Conservation (phyloP, 2,113 vertebrate species). For the Podiceps cristatus region DNA sequence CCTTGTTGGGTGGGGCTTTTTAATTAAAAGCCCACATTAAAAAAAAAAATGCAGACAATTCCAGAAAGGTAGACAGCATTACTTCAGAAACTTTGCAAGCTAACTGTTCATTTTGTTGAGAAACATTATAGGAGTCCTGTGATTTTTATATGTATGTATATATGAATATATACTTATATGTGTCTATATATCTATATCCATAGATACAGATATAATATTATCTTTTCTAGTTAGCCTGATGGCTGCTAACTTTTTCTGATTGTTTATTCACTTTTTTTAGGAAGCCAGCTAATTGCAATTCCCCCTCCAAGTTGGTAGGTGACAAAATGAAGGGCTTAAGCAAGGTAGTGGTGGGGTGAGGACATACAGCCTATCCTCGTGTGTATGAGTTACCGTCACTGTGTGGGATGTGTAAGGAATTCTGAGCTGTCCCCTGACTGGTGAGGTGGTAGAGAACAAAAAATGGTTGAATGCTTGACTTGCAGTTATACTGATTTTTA, state of each 20-base stretch:
- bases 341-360: not conserved
- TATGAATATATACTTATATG: not conserved
- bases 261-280: not conserved
- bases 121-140: not conserved
- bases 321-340: not conserved
- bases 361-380: not conserved
- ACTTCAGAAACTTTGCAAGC: conserved; percentile 32
- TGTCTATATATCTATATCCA: not conserved
- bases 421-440: not conserved
- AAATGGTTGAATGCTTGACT: not conserved
- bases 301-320: not conserved
- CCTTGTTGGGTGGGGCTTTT: conserved; percentile 10
- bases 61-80: conserved; percentile 20
- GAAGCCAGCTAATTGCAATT: not conserved
- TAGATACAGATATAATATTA: rapidly evolving
- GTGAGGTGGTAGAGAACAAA: not conserved
- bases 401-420: not conserved
- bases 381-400: not conserved
- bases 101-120: not conserved
- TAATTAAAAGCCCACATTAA: not conserved
- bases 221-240: not conserved
- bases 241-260: not conserved
- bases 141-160: not conserved
- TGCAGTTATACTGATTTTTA: not conserved
- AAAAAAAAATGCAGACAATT: not conserved